These are phyloP conservation scores for Pipistrellus nathusii DNA, from an alignment of 2,797 vertebrate genomes.

Conservation along the genomic window DNA sequence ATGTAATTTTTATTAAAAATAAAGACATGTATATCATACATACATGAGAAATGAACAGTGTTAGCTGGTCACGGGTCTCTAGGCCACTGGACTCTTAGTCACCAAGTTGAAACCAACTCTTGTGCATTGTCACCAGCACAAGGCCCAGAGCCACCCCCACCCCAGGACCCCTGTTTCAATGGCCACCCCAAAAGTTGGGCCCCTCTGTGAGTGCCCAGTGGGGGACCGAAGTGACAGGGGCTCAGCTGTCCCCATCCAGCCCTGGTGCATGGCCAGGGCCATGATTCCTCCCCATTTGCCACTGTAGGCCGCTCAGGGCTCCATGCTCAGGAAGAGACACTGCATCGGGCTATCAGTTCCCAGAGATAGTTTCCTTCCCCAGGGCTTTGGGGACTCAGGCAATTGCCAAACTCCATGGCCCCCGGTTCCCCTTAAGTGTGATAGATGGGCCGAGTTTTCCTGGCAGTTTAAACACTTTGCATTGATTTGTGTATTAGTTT, in stretches of 20 bases:
- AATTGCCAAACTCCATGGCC: conserved; percentile 28
- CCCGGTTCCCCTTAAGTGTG: conserved; percentile 79
- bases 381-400: conserved; percentile 50
- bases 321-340: background rate
- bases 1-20: background rate
- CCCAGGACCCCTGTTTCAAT: background rate
- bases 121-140: background rate
- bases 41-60: background rate
- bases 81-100: background rate
- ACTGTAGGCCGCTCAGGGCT: background rate
- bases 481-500: conserved; percentile 86
- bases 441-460: conserved; percentile 83
- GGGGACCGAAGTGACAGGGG: background rate
- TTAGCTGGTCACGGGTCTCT: too few relatives aligned
- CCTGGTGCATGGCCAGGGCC: background rate
- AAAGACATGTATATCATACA: background rate
- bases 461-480: conserved; percentile 81
- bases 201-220: too few relatives aligned
- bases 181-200: background rate
- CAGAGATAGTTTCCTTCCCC: conserved; percentile 36
- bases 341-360: background rate
- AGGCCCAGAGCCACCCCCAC: background rate
- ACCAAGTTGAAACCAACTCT: background rate
- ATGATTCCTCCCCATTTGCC: background rate
- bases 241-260: background rate